Evolutionary conservation across 1,140 invertebrate species (phyloP).

Genomic region (Calosoma granatense): DNA sequence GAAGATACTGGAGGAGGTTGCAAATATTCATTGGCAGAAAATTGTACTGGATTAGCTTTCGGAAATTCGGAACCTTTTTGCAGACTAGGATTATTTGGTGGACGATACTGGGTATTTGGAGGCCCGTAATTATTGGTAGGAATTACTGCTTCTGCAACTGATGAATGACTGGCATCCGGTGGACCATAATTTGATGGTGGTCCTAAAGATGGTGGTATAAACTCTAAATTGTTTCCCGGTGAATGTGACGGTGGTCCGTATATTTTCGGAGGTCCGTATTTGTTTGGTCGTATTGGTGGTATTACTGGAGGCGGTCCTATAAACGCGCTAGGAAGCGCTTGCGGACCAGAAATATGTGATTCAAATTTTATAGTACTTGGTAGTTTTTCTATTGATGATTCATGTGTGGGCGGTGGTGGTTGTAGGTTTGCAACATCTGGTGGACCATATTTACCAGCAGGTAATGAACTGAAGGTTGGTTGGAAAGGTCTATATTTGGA

Average conservation of each 20-base stretch:
- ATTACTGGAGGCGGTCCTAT: conserved; percentile 23
- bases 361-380: neutral
- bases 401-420: conserved; percentile 9
- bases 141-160: too few species aligned
- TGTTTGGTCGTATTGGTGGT: neutral
- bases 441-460: too few species aligned
- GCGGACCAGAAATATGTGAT: conserved; percentile 13
- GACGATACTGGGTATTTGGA: conserved; percentile 18
- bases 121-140: conserved; percentile 22
- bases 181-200: conserved; percentile 31
- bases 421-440: too few species aligned
- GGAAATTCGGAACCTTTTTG: neutral
- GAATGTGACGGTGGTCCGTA: too few species aligned
- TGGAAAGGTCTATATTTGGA: neutral
- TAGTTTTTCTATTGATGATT: neutral
- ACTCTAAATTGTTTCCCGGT: too few species aligned
- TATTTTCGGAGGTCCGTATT: neutral
- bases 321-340: conserved; percentile 8
- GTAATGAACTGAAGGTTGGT: too few species aligned
- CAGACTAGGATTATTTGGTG: too few species aligned
- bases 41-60: neutral
- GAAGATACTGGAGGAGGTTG: neutral
- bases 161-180: conserved; percentile 31
- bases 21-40: neutral
- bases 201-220: conserved; percentile 26